phyloP scores from a whole-genome alignment of 2,888 invertebrate genomes.

The Odiellus spinosus region DNA sequence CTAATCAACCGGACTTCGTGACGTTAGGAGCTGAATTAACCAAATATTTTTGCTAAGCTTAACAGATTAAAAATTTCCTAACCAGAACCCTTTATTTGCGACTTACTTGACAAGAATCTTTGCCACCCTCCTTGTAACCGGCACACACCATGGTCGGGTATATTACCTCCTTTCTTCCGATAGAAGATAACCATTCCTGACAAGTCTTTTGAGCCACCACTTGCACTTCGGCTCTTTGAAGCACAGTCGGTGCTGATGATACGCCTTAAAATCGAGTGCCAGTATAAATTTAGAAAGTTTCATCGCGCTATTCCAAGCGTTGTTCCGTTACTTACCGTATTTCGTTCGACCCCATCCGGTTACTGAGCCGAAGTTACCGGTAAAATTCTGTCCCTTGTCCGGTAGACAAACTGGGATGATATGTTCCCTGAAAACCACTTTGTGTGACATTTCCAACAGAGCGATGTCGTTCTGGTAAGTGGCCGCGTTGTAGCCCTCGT shows the following conservation, averaged over 20 bases:
- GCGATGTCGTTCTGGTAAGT: slow-evolving; percentile 86
- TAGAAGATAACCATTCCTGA: slow-evolving; percentile 80
- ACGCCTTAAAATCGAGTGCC: too few relatives aligned
- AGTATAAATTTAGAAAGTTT: too few relatives aligned
- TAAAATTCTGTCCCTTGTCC: slow-evolving; percentile 51
- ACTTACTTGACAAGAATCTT: slow-evolving; percentile 38
- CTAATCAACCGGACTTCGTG: too few relatives aligned
- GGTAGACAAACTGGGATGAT: slow-evolving; percentile 84
- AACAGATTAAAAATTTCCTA: too few relatives aligned
- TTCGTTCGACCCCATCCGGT: slow-evolving; percentile 76
- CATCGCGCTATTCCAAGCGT: too few relatives aligned
- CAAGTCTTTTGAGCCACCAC: slow-evolving; percentile 76
- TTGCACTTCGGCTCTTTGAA: slow-evolving; percentile 41
- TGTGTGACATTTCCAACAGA: slow-evolving; percentile 40
- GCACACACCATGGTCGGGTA: slow-evolving; percentile 74
- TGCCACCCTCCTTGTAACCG: slow-evolving; percentile 70
- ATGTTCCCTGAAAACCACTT: slow-evolving; percentile 75
- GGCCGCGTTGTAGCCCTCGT: slow-evolving; percentile 58
- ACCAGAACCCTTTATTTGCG: too few relatives aligned
- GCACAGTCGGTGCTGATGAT: slow-evolving; percentile 44
- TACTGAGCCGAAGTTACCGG: slow-evolving; percentile 80
- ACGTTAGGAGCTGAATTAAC: too few relatives aligned
- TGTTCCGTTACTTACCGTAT: slow-evolving; percentile 46
- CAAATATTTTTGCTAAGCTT: too few relatives aligned
- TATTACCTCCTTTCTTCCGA: slow-evolving; percentile 75